Conservation (phyloP, 2,113 vertebrate species). For the Psilopogon haemacephalus region DNA sequence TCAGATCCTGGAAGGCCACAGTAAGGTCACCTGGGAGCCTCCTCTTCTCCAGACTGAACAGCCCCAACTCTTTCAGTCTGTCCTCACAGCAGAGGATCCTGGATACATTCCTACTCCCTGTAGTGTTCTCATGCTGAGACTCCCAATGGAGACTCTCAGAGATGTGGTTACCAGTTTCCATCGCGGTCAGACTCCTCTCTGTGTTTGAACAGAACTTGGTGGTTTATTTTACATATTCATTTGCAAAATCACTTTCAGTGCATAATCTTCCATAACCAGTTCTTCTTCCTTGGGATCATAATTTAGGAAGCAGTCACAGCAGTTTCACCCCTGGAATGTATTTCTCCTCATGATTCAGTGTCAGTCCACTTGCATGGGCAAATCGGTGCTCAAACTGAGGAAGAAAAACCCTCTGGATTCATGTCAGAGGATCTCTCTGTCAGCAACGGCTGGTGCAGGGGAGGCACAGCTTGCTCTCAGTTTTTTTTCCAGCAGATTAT, state of each 20-base stretch:
- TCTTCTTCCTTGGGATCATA: background rate
- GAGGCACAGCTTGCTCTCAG: conserved; percentile 15
- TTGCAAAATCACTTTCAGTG: background rate
- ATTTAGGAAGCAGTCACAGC: background rate
- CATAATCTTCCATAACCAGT: background rate
- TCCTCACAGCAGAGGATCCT: no score
- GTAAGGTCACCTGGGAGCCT: no score
- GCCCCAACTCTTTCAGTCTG: no score
- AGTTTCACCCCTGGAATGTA: conserved; percentile 11
- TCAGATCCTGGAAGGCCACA: no score
- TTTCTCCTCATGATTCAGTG: background rate
- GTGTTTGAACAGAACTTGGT: background rate
- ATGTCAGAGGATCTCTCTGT: conserved; percentile 27
- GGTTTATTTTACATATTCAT: conserved; percentile 8
- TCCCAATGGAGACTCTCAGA: background rate
- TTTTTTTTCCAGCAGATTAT: conserved; percentile 19
- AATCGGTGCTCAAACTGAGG: conserved; percentile 5
- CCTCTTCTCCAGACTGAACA: no score
- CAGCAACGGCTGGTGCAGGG: conserved; percentile 34
- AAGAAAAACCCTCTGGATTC: background rate
- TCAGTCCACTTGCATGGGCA: background rate
- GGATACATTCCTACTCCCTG: background rate
- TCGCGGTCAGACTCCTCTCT: background rate
- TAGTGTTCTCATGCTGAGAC: background rate
- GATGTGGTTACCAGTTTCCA: background rate